These are phyloP conservation scores for Drosophila demipolita DNA, from an alignment of 2,888 invertebrate genomes.

Conservation along the genomic window DNA sequence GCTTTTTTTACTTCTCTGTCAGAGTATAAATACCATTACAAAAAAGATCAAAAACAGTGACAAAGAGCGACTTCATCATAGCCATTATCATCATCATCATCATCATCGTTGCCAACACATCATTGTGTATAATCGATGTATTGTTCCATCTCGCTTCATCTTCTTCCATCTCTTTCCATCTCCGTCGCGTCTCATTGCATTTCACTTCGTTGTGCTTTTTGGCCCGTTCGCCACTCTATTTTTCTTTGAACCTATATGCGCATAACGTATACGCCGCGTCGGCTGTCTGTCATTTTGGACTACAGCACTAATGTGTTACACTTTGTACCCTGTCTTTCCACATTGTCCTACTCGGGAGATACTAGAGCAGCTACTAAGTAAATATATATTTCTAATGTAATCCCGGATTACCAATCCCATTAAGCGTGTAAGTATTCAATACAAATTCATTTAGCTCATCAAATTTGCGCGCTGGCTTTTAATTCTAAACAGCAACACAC, in stretches of 20 bases:
- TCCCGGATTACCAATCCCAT: background rate
- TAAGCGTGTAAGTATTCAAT: constrained; percentile 1
- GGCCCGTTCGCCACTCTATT: background rate
- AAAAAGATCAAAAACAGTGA: background rate
- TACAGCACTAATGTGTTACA: constrained; percentile 48
- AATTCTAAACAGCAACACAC: background rate
- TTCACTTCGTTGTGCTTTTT: constrained; percentile 19
- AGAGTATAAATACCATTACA: background rate
- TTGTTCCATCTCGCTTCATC: constrained; percentile 21
- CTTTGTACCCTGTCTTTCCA: constrained; percentile 49
- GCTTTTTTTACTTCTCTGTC: background rate
- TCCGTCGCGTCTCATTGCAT: background rate
- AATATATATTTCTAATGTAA: constrained; percentile 21
- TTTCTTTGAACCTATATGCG: background rate
- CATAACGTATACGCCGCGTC: constrained; percentile 19
- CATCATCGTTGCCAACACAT: constrained; percentile 47
- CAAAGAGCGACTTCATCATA: constrained; percentile 36
- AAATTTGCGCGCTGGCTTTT: background rate
- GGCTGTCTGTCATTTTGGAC: constrained; percentile 39
- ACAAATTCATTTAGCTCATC: background rate
- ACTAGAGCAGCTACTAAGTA: constrained; percentile 13
- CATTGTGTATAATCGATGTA: constrained; percentile 65
- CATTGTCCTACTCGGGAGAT: constrained; percentile 1
- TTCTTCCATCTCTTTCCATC: background rate
- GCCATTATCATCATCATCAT: background rate